These are phyloP conservation scores for Connochaetes taurinus DNA, from an alignment of 2,113 vertebrate genomes.

Conservation along the genomic window DNA sequence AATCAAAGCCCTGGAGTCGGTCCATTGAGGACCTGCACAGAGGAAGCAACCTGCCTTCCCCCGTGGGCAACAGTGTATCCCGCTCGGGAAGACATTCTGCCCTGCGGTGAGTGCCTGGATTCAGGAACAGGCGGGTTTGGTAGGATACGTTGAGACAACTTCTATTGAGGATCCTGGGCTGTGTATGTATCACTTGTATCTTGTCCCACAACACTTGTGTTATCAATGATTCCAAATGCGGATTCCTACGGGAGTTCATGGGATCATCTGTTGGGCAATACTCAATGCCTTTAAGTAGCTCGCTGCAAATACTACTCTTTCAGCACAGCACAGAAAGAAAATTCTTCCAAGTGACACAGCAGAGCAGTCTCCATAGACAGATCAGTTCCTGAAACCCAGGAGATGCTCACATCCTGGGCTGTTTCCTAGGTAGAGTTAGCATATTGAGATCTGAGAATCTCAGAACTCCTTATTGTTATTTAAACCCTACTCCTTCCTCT, in stretches of 20 bases:
- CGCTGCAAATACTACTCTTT: not conserved
- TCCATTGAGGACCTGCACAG: slow-evolving; percentile 97
- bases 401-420: not conserved
- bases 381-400: not conserved
- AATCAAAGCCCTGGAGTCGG: slow-evolving; percentile 93
- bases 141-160: fast-evolving
- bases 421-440: not conserved
- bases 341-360: not conserved
- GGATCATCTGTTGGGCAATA: not conserved
- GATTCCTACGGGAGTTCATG: not conserved
- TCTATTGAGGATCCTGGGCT: not conserved
- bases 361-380: not conserved
- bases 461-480: not conserved
- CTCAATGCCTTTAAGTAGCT: not conserved
- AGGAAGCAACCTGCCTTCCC: slow-evolving; percentile 87
- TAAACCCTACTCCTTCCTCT: not conserved
- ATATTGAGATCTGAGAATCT: not conserved
- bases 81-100: slow-evolving; percentile 90
- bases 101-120: slow-evolving; percentile 81
- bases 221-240: not conserved
- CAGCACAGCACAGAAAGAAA: not conserved
- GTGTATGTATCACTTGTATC: fast-evolving
- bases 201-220: not conserved
- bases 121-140: not conserved
- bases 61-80: slow-evolving; percentile 86